Evolutionary conservation across 2,113 vertebrate species (phyloP).

Genomic region (Eubucco bourcierii): DNA sequence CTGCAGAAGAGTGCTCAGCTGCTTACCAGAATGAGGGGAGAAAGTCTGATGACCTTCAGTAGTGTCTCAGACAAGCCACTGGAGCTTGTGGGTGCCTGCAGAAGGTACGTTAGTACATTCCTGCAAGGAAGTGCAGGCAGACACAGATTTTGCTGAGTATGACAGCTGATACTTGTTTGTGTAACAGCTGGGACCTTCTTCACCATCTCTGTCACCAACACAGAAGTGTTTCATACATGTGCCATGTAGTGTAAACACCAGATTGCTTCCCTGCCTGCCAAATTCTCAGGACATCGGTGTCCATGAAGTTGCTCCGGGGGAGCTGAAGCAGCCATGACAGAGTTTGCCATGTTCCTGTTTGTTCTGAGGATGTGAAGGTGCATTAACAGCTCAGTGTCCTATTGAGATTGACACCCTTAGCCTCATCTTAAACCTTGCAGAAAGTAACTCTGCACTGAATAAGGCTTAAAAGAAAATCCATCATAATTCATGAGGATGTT

Average conservation of each 20-base stretch:
- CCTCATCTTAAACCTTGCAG: not conserved
- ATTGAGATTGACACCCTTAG: not conserved
- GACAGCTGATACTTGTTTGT: slow-evolving; percentile 5
- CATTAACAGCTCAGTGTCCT: not conserved
- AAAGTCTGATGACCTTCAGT: not conserved
- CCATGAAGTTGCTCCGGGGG: not conserved
- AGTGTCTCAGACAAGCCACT: rapidly evolving
- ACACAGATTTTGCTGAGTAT: not conserved
- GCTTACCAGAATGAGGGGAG: not conserved
- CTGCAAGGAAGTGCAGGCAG: not conserved
- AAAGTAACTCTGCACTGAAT: not conserved
- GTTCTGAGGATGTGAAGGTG: not conserved
- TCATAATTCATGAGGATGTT: not conserved
- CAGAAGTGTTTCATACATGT: slow-evolving; percentile 16
- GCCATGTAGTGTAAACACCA: slow-evolving; percentile 7
- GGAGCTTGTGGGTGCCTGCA: not conserved
- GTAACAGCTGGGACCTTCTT: not conserved
- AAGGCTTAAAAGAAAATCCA: not conserved
- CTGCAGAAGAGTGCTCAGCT: not conserved
- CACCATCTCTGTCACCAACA: not conserved
- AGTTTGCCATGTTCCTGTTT: rapidly evolving
- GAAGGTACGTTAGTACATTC: not conserved
- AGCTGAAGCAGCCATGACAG: not conserved
- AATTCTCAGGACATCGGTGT: not conserved
- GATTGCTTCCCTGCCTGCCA: slow-evolving; percentile 36